Evolutionary conservation across 2,888 invertebrate species (phyloP), one percentile per base, ranked within the genome.

Genomic region (Smittia aterrima): DNA sequence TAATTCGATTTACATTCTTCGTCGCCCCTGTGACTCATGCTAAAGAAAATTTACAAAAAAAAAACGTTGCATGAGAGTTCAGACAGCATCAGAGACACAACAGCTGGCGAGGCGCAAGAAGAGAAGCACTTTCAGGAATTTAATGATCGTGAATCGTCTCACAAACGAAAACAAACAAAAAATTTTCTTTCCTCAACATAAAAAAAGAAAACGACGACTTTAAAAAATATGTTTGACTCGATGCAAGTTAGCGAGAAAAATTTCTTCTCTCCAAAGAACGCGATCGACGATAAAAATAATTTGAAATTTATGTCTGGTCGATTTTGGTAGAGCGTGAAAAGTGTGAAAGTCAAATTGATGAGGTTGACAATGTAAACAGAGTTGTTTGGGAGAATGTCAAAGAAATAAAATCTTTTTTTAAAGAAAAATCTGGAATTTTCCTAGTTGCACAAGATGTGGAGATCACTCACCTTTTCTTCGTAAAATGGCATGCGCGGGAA

Each of bases 401-500:
- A 32, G 32, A 32, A n/a, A n/a, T n/a, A n/a, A n/a, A n/a, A n/a
- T n/a, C n/a, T n/a, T n/a, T n/a, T n/a, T n/a, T n/a, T n/a, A n/a
- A n/a, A n/a, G n/a, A n/a, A n/a, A n/a, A n/a, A n/a, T n/a, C n/a
- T n/a, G n/a, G 32, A 32, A 32, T 32, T 9, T 32, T 32, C 32
- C 32, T 32, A 9, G 32, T 32, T 32, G 32, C 32, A 32, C 9
- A n/a, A n/a, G n/a, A 6, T 32, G 9, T 32, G 4, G 32, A n/a
- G 78, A 79, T 77, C 79, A 83, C 83, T 77, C 79, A 83, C 83
- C 83, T 78, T 82, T 79, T 77, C 83, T 78, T 77, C 83, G 78
- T 62, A 82, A 85, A 76, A 87, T 82, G 70, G 86, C 88, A 82
- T 86, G 90, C 75, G 87, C 86, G 0, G 92, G 92, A 75, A 92